A percentile compares a stretch with the other conserved stretches of the same genome.
Evolutionary conservation across 2,888 invertebrate genomes (phyloP).

Genomic region (Noctua janthina): DNA sequence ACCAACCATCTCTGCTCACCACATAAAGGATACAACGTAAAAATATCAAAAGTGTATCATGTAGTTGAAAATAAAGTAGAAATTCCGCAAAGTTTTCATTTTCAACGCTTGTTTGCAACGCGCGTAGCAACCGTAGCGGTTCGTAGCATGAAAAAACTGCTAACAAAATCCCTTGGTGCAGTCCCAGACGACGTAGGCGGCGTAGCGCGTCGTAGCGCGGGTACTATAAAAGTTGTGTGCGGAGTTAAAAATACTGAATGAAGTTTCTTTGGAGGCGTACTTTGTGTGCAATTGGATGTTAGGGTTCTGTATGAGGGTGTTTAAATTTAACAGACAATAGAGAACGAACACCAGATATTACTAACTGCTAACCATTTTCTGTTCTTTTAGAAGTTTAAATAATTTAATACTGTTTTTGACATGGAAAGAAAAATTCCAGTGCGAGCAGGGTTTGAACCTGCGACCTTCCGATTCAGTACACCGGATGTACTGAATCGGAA

Average conservation of each 20-base stretch:
- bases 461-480: too few relatives aligned
- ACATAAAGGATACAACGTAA: constrained; percentile 30
- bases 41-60: constrained; percentile 54
- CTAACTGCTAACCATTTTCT: neutral
- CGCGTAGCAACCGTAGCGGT: constrained; percentile 57
- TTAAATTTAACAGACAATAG: neutral
- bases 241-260: constrained; percentile 76
- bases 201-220: constrained; percentile 67
- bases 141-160: constrained; percentile 49
- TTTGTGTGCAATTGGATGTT: constrained; percentile 51
- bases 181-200: constrained; percentile 66
- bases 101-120: constrained; percentile 63
- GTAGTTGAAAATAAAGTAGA: constrained; percentile 40
- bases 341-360: neutral
- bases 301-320: constrained; percentile 37
- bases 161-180: constrained; percentile 56
- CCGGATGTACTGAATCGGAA: too few relatives aligned
- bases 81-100: constrained; percentile 57
- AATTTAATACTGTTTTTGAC: neutral
- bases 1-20: neutral
- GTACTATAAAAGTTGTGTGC: constrained; percentile 74
- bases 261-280: constrained; percentile 67
- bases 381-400: neutral
- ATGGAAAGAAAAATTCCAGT: too few relatives aligned
- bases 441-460: too few relatives aligned